Evolutionary conservation across 2,113 vertebrate genomes (phyloP), one percentile per base, ranked within the genome.

Genomic region (Macquaria australasica): DNA sequence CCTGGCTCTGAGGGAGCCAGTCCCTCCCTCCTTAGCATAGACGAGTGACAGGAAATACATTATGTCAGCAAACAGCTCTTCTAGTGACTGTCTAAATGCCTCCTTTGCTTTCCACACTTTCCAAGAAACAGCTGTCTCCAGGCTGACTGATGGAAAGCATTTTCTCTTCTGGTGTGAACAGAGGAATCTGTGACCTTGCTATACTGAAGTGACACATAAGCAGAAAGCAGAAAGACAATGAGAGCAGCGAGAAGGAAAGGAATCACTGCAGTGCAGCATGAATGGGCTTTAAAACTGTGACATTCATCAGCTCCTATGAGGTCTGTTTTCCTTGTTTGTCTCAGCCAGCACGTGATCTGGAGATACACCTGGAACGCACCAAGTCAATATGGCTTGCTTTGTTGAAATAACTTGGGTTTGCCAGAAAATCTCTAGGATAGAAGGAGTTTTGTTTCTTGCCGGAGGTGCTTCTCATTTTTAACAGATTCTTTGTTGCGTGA

Each of bases 151-250:
- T 16, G 45, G 15, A 48, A 48, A 48, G 45, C 45, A 48, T 48
- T 48, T 48, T 16, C 45, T 16, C 45, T 48, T 16, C 45, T 48
- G 45, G 45, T 48, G 45, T 48, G 45, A 48, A 48, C 45, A 59
- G 45, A 78, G 20, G 75, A 83, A 84, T 82, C 53, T 18, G 77
- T 62, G 84, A 92, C 80, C 84, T 81, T 64, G 82, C 55, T 75
- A 53, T 64, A 41, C 50, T 48, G 63, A 82, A 75, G 82, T 75
- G 84, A 89, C 83, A 77, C 51, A 67, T 60, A 58, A 64, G 72
- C 43, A 71, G 59, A 79, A 55, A 82, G 39, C 82, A 51, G 0
- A 20, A 66, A 79, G 60, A 64, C 45, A 66, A 21, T 10, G 1
- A 59, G 66, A 71, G 53, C 41, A 37, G 76, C 6, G 12, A 48